Conservation (phyloP, 2,888 invertebrate genomes). For the Dorcus parallelipipedus region DNA sequence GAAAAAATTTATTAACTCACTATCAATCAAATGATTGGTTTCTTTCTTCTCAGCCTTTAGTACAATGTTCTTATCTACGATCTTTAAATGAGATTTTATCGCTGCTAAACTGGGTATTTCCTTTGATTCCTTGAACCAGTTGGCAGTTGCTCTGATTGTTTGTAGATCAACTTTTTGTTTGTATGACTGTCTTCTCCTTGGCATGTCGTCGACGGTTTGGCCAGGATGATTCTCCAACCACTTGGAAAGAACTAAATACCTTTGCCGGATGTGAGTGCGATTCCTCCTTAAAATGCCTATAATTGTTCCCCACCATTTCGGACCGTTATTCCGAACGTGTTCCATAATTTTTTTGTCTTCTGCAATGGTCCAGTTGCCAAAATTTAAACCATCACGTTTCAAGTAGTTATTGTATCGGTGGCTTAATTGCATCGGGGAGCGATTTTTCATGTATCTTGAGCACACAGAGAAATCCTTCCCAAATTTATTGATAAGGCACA, state of each 20-base stretch:
- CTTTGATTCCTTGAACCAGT: not conserved
- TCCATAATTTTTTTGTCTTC: constrained; percentile 61
- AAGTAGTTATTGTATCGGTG: constrained; percentile 57
- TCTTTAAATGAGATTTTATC: constrained; percentile 6
- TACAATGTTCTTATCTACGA: not conserved
- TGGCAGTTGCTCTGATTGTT: not conserved
- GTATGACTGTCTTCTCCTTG: constrained; percentile 35
- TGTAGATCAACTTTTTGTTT: not conserved
- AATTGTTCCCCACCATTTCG: constrained; percentile 48
- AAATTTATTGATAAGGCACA: constrained; percentile 60
- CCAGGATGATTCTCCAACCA: constrained; percentile 52
- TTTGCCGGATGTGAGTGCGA: constrained; percentile 55
- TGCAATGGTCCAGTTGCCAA: constrained; percentile 57
- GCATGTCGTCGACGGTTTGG: constrained; percentile 41
- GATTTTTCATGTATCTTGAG: constrained; percentile 57
- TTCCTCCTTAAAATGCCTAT: constrained; percentile 38
- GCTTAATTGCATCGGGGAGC: constrained; percentile 61
- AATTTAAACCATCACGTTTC: constrained; percentile 40
- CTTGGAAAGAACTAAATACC: constrained; percentile 50
- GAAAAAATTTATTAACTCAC: constrained; percentile 20
- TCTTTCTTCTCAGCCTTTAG: not conserved
- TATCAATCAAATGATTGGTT: constrained; percentile 9
- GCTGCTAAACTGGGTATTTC: constrained; percentile 10
- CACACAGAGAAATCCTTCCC: constrained; percentile 59
- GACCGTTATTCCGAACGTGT: constrained; percentile 52